A percentile compares a stretch with the other conserved stretches of the same genome.
These are phyloP conservation scores for Pseudopipra pipra DNA, from an alignment of 2,113 vertebrate species.

Conservation along the genomic window DNA sequence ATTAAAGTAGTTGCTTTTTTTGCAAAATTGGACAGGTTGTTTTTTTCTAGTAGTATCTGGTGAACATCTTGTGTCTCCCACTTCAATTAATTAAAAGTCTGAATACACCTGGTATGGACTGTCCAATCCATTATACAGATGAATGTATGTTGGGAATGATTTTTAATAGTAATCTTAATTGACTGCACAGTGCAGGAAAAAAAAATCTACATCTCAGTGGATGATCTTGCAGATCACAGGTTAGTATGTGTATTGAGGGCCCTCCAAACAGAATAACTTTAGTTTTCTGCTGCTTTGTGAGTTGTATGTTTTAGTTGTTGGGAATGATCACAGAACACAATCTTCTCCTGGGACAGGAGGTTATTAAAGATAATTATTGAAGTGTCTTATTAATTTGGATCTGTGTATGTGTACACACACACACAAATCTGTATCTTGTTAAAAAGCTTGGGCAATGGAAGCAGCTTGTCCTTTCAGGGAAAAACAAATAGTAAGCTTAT, in stretches of 20 bases:
- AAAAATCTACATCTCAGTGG: accelerated
- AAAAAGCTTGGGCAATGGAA: background rate
- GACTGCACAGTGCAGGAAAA: background rate
- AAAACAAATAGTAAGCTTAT: background rate
- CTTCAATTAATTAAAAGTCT: background rate
- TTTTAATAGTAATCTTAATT: background rate
- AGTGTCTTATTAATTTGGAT: background rate
- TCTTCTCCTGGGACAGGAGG: background rate
- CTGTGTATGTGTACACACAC: accelerated
- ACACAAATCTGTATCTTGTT: background rate
- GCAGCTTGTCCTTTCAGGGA: background rate
- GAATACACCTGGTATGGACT: background rate
- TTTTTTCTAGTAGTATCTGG: background rate
- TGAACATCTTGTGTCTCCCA: background rate
- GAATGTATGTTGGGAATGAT: background rate
- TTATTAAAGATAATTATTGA: background rate
- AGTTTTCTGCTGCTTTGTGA: background rate
- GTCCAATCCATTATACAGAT: background rate
- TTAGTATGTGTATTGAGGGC: background rate
- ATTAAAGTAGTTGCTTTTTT: background rate
- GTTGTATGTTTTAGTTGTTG: background rate
- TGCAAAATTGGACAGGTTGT: background rate
- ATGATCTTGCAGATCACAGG: background rate
- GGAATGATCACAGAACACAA: background rate
- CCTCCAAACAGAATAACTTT: background rate